Percentiles rank a stretch among this genome's conserved stretches.
phyloP scores from a whole-genome alignment of 2,113 vertebrate genomes.

The Etia nguti region DNA sequence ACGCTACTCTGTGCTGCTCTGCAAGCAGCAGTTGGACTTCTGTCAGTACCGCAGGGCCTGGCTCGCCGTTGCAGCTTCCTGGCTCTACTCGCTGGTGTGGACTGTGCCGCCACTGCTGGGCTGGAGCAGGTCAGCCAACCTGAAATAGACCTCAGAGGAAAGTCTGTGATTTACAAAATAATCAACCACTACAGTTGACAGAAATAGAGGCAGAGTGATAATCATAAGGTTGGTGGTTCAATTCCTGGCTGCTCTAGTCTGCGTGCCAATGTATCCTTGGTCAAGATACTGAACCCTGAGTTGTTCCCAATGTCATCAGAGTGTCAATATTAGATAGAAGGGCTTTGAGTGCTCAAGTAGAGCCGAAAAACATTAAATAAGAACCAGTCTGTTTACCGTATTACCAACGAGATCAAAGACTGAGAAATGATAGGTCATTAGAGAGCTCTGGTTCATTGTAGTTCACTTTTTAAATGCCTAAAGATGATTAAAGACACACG shows the following conservation, averaged over 20 bases:
- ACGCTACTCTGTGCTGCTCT: slow-evolving; percentile 6
- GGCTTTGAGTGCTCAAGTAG: not conserved
- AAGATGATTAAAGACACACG: not conserved
- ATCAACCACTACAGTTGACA: not conserved
- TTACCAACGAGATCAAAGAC: not conserved
- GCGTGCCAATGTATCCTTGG: not conserved
- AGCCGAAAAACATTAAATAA: not conserved
- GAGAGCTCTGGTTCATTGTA: not conserved
- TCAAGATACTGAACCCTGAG: not conserved
- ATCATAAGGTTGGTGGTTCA: not conserved
- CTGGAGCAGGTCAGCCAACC: slow-evolving; percentile 49
- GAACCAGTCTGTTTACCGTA: not conserved
- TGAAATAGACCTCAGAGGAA: not conserved
- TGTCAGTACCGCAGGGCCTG: slow-evolving; percentile 32
- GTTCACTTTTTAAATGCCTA: not conserved
- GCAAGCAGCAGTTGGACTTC: not conserved
- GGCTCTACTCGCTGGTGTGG: slow-evolving; percentile 51
- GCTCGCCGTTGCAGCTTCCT: slow-evolving; percentile 11
- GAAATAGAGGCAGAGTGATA: not conserved
- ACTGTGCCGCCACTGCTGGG: slow-evolving; percentile 47
- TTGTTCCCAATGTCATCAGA: not conserved
- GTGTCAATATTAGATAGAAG: not conserved
- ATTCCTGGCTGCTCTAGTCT: not conserved
- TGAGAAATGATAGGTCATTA: not conserved
- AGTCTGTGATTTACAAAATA: not conserved